phyloP scores from a whole-genome alignment of 2,888 invertebrate species.

The Polymixis lichenea region DNA sequence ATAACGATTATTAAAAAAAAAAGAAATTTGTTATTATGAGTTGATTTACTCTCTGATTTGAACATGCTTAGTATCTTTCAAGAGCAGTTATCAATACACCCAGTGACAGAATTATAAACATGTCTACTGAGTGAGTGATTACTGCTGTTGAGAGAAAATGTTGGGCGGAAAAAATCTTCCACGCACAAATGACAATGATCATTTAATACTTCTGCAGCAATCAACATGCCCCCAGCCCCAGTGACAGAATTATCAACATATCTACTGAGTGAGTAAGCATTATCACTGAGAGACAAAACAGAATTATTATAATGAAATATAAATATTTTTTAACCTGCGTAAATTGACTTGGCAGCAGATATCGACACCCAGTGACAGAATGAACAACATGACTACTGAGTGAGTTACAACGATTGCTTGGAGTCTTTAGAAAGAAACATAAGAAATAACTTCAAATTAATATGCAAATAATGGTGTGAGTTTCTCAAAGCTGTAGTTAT shows the following conservation, averaged over 20 bases:
- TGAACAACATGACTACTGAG: background rate
- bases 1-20: no score
- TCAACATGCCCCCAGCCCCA: constrained; percentile 38
- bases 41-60: no score
- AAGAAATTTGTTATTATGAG: no score
- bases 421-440: no score
- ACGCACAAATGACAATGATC: no score
- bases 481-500: background rate
- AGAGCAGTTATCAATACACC: background rate
- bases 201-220: no score
- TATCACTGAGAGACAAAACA: background rate
- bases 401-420: background rate
- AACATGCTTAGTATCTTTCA: no score
- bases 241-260: constrained; percentile 52
- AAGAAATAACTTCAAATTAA: no score
- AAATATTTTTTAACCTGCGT: no score
- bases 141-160: background rate
- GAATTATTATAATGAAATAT: no score
- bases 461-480: no score
- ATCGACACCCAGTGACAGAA: background rate
- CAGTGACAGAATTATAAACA: constrained; percentile 55
- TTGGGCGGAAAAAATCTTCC: no score
- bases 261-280: constrained; percentile 45
- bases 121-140: constrained; percentile 51
- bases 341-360: background rate